Evolutionary conservation across 2,113 vertebrate genomes (phyloP), one percentile per base, ranked within the genome.

Genomic region (Jacana jacana): DNA sequence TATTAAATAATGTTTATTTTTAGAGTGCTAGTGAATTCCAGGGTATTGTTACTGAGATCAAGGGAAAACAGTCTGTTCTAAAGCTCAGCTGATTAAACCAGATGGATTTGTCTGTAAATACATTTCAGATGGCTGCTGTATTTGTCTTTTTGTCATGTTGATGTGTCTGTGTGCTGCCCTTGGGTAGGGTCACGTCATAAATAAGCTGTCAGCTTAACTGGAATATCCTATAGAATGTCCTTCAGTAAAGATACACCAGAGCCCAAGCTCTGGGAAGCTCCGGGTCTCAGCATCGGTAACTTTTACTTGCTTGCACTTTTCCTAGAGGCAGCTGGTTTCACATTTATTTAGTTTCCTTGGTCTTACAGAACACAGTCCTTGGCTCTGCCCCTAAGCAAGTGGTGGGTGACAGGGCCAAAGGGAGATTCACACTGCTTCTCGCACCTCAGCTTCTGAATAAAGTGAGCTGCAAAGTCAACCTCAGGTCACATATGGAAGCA

Each of bases 81-180:
- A 93, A 90, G 75, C 90, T 91, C 94, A 94, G 49, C 76, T 92
- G 88, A 89, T 91, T 88, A 92, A 89, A 97, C 71, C 91, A 95
- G 94, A 96, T 93, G 93, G 88, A 91, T 97, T 93, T 95, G 71
- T 68, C 85, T 68, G 42, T 77, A 94, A 96, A 95, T 77, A 92
- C 42, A 61, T 92, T 89, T 93, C 63, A 91, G 63, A 61, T 23
- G 55, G 69, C 54, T 92, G 79, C 65, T 87, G 39, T 96, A 76
- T 87, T 94, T 96, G 89, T 82, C 48, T 93, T 84, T 90, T 66
- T 90, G 81, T 88, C 88, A 93, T 14, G 13, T 37, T 83, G 83
- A 90, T 3, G 22, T 78, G 88, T 24, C 68, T 39, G 20, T 79
- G 48, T 57, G 25, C 58, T 93, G 93, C 66, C 68, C 94, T 77